Base-by-base conservation (phyloP, 2,888 invertebrate species). In the Rhamphomyia laevipes region DNA sequence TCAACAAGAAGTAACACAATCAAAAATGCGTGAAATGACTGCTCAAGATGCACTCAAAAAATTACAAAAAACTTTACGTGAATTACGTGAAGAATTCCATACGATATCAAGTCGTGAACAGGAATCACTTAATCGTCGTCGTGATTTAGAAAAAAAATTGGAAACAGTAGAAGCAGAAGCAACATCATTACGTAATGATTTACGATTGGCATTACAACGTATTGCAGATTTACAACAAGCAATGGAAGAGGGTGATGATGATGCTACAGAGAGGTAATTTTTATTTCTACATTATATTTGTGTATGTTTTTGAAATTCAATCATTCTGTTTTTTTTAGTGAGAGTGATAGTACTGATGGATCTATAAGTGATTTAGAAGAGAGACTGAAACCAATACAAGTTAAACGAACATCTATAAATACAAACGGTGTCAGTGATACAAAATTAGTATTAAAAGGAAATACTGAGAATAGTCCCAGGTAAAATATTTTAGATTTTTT, bases 201-300 rank as follows among this genome's bases (percentile, higher is more conserved):
- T 95, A 42, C 77, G 91, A 47, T 74, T 94, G 48, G 94, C 95
- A 5, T 77, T 92, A 51, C 82, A 93, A 55, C 77, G 95, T 52
- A 93, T 94, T 58, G 83, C 91, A 43, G 93, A 93, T 63, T 73
- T 96, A 55, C 94, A 94, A 66, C 84, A 88, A 61, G 94, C 93
- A 53, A 87, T 95, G 66, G 90, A 92, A 57, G 92, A 86, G 1
- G 89, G 88, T 60, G 76, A 86, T 49, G 82, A 81, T 59, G 82
- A 68, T 54, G 61, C 65, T 30, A 66, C 65, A 51, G 70, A 69
- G 37, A 70, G 70, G 70, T 69, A 49, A 53, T 13, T 11, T 30
- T 30, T 30, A 30, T 30, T 6, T 30, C 40, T 37, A 46, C 11
- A 33, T 10, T 13, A 33, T 30, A 45, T 51, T 41, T n/a, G 35